These are phyloP conservation scores for Apostichopus parvimensis DNA, from an alignment of 35 echinoderm and acorn worm genomes.

Conservation along the genomic window DNA sequence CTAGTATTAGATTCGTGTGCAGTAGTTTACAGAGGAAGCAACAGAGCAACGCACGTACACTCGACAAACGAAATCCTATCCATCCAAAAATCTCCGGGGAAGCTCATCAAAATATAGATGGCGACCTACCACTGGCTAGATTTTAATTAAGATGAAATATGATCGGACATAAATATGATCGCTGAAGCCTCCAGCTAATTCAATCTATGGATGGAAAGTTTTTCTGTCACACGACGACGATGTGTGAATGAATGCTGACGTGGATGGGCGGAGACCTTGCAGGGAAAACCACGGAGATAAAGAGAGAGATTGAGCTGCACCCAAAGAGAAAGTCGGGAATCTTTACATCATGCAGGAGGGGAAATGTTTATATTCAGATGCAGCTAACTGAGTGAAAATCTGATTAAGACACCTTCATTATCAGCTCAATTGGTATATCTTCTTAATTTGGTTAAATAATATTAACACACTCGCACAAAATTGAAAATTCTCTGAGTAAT, in stretches of 20 bases:
- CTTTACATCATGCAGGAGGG: neutral
- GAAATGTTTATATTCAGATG: neutral
- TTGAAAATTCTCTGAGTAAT: too few relatives aligned
- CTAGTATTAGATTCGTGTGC: too few relatives aligned
- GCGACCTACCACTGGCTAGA: slow-evolving; percentile 2
- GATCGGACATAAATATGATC: slow-evolving; percentile 23
- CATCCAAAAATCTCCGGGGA: neutral
- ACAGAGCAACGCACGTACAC: too few relatives aligned
- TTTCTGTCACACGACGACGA: neutral
- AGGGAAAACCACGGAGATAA: neutral
- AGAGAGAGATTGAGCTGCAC: neutral
- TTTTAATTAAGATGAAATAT: slow-evolving; percentile 54
- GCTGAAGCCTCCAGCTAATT: slow-evolving; percentile 35
- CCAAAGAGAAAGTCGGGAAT: neutral
- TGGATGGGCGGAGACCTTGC: neutral
- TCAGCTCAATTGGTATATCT: too few relatives aligned
- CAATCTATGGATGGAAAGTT: neutral
- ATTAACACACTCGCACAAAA: too few relatives aligned
- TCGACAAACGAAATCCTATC: neutral
- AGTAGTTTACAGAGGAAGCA: too few relatives aligned
- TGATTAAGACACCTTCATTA: too few relatives aligned
- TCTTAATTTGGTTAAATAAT: too few relatives aligned
- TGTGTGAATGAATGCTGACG: too few relatives aligned
- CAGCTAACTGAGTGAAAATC: too few relatives aligned
- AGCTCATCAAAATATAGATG: neutral